These are phyloP conservation scores for Malacoraja senta DNA, from an alignment of 2,797 vertebrate species.

Conservation along the genomic window DNA sequence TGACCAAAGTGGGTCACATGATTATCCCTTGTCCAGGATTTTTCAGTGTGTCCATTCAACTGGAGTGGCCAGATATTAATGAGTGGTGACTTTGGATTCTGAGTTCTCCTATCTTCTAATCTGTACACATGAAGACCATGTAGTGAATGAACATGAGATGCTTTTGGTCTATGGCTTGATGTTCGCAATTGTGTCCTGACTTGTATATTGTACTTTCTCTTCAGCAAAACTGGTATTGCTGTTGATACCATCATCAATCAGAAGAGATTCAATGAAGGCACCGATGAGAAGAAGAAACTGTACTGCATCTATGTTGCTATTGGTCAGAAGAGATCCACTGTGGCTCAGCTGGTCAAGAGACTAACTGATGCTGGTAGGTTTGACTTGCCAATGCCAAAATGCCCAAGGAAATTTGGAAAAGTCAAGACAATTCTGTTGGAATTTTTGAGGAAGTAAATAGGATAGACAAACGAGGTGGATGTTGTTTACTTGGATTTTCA, in stretches of 20 bases:
- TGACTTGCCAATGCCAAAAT: too few relatives aligned
- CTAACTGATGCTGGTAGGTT: conserved; percentile 74
- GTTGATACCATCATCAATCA: conserved; percentile 98
- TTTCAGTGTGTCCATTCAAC: background rate
- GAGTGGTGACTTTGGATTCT: background rate
- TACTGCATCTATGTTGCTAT: conserved; percentile 98
- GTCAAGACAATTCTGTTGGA: too few relatives aligned
- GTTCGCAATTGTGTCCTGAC: background rate
- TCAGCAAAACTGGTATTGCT: conserved; percentile 95
- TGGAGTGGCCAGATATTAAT: background rate
- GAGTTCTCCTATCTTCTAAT: background rate
- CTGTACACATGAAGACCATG: background rate
- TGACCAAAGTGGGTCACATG: background rate
- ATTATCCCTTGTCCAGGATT: background rate
- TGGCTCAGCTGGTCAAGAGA: conserved; percentile 95
- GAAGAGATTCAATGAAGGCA: conserved; percentile 92
- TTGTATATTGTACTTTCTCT: conserved; percentile 33
- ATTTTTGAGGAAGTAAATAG: too few relatives aligned
- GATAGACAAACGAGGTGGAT: too few relatives aligned
- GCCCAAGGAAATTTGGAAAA: too few relatives aligned
- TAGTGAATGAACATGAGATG: background rate
- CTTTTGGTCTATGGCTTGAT: background rate
- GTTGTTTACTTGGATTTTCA: too few relatives aligned
- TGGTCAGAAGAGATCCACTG: conserved; percentile 94
- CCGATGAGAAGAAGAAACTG: conserved; percentile 95